These are phyloP conservation scores for Platycheirus albimanus DNA, from an alignment of 2,888 invertebrate species.

Conservation along the genomic window DNA sequence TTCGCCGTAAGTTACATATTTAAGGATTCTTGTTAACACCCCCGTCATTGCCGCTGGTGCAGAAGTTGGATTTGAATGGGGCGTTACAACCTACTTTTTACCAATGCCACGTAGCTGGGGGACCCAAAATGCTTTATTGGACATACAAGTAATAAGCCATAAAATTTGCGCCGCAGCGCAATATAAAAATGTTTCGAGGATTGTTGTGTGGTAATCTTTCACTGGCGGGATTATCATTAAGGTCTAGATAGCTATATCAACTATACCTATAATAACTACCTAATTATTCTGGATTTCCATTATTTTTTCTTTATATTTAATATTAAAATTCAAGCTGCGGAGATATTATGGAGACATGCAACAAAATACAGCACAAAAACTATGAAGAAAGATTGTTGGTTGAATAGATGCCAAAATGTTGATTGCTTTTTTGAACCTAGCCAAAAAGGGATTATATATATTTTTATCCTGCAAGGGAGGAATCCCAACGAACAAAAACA, in stretches of 20 bases:
- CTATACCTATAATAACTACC: too few relatives aligned
- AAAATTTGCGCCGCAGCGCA: conserved; percentile 53
- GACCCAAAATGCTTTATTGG: conserved; percentile 61
- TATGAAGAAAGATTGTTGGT: conserved; percentile 41
- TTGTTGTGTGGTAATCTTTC: conserved; percentile 43
- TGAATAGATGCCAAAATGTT: conserved; percentile 67
- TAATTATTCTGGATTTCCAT: conserved; percentile 1
- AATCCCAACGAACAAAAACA: not conserved
- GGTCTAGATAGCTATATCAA: too few relatives aligned
- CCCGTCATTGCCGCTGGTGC: not conserved
- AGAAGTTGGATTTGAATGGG: conserved; percentile 1
- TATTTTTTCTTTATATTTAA: conserved; percentile 42
- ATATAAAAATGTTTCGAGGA: conserved; percentile 32
- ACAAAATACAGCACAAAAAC: conserved; percentile 26
- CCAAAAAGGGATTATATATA: conserved; percentile 44
- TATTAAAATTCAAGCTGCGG: conserved; percentile 57
- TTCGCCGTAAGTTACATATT: conserved; percentile 39
- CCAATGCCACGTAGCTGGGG: not conserved
- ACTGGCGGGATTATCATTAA: conserved; percentile 45
- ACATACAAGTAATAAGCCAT: conserved; percentile 65
- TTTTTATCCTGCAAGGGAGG: not conserved
- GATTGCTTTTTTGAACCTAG: conserved; percentile 58
- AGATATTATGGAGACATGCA: not conserved
- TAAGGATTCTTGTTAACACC: conserved; percentile 26
- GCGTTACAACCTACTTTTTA: conserved; percentile 21